Base-by-base conservation (phyloP, 2,113 vertebrate species). In the Myiozetetes cayanensis region DNA sequence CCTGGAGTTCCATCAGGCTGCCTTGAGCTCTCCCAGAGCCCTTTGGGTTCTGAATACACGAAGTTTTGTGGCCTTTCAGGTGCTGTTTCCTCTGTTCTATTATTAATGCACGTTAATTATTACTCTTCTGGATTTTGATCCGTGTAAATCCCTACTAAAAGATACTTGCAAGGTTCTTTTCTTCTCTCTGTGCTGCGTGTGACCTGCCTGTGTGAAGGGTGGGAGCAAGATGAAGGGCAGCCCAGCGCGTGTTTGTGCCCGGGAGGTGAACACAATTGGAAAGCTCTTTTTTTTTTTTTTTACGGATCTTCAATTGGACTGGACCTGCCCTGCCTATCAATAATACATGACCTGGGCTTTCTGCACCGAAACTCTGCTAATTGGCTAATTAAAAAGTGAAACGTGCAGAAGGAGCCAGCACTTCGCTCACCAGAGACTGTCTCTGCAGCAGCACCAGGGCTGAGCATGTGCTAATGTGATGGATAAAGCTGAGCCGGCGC, bases 361-460 rank as follows among this genome's bases (percentile, higher is more conserved):
- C 97, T 95, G 97, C 96, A 95, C 98, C 63, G 96, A 98, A 97
- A 96, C 97, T 97, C 97, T 97, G 97, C 98, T 99, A 99, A 99
- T 99, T 99, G 99, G 98, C 99, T 99, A 98, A 99, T 99, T 99
- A 99, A 98, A 99, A 98, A 99, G 98, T 97, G 98, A 98, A 98
- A 98, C 96, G 93, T 96, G 98, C 98, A 96, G 97, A 98, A 98
- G 96, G 96, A 98, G 97, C 98, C 97, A 93, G 96, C 59, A 63
- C 93, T 85, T 96, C 50, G 91, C 98, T 97, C 98, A 52, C 97
- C 18, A 97, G 98, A 99, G 98, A 98, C 96, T 88, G 95, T 82
- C 95, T 85, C 96, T 33, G 87, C 96, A 70, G 97, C 95, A 80
- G 70, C 97, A 77, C 95, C 95, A 75, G 95, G 98, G 97, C 98